Evolutionary conservation across 2,797 vertebrate genomes (phyloP).

Genomic region (Discoglossus pictus): DNA sequence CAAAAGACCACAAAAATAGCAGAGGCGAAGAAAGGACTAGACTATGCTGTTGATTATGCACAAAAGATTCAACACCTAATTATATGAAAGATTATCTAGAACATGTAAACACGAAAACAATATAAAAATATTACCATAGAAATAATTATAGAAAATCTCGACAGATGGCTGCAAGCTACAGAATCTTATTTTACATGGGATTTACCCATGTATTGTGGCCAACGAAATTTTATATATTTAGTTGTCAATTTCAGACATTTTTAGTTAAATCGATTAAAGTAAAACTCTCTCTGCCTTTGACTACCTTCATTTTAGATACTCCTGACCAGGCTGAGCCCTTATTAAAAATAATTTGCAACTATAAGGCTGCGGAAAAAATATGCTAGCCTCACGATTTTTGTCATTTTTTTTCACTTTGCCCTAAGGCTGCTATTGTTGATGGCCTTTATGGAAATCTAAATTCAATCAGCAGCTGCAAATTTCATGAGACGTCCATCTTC

Average conservation of each 20-base stretch:
- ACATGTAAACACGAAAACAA: too few species aligned
- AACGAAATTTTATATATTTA: slow-evolving; percentile 63
- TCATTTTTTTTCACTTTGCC: slow-evolving; percentile 67
- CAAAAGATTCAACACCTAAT: too few species aligned
- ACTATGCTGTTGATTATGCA: too few species aligned
- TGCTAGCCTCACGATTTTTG: slow-evolving; percentile 69
- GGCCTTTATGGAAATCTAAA: slow-evolving; percentile 91
- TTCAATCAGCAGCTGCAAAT: slow-evolving; percentile 93
- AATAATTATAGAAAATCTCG: not conserved
- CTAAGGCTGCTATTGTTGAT: slow-evolving; percentile 78
- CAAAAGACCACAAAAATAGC: too few species aligned
- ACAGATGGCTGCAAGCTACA: slow-evolving; percentile 12
- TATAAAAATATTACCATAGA: too few species aligned
- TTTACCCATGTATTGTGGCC: slow-evolving; percentile 48
- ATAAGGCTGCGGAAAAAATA: slow-evolving; percentile 62
- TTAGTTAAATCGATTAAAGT: slow-evolving; percentile 71
- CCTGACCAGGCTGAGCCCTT: slow-evolving; percentile 66
- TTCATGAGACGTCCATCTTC: slow-evolving; percentile 88
- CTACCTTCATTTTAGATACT: slow-evolving; percentile 67
- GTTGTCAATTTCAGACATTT: slow-evolving; percentile 65
- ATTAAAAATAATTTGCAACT: slow-evolving; percentile 73
- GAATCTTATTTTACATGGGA: slow-evolving; percentile 10
- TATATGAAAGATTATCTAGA: too few species aligned
- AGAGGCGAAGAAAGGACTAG: too few species aligned
- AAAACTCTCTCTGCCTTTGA: slow-evolving; percentile 64